These are phyloP conservation scores for Leptodirus hochenwartii DNA, from an alignment of 2,888 invertebrate genomes.

Conservation along the genomic window DNA sequence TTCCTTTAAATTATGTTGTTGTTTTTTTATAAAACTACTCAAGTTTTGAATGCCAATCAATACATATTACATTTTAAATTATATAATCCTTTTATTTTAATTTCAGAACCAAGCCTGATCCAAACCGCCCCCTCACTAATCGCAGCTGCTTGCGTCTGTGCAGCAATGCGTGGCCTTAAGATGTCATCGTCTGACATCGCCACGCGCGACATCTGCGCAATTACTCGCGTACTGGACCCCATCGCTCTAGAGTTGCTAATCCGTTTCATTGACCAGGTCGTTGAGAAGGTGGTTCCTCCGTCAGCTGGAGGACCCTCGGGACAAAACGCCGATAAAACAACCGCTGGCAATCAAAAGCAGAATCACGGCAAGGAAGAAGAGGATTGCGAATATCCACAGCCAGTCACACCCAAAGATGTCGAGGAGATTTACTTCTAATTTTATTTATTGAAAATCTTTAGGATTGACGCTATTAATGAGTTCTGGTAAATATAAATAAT, in stretches of 20 bases:
- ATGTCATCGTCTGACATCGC: conserved; percentile 27
- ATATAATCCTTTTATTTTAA: conserved; percentile 18
- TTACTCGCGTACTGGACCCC: conserved; percentile 32
- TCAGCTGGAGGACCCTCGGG: no score
- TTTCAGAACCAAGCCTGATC: conserved; percentile 54
- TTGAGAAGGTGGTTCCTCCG: conserved; percentile 28
- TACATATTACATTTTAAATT: no score
- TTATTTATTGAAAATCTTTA: no score
- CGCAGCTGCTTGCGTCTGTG: conserved; percentile 49
- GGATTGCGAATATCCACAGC: conserved; percentile 24
- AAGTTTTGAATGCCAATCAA: no score
- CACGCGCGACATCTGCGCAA: conserved; percentile 23
- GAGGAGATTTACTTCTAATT: conserved; percentile 26
- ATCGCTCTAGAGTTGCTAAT: conserved; percentile 36
- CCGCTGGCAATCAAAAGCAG: conserved; percentile 1
- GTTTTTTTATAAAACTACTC: no score
- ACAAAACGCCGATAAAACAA: conserved; percentile 10
- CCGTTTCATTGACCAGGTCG: conserved; percentile 37
- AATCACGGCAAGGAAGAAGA: conserved; percentile 16
- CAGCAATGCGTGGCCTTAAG: conserved; percentile 43
- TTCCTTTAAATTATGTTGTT: no score
- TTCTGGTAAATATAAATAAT: no score
- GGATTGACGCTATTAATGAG: no score
- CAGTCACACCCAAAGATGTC: conserved; percentile 28
- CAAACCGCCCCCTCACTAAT: conserved; percentile 51